phyloP scores from a whole-genome alignment of 2,113 vertebrate genomes.

The Puma concolor region DNA sequence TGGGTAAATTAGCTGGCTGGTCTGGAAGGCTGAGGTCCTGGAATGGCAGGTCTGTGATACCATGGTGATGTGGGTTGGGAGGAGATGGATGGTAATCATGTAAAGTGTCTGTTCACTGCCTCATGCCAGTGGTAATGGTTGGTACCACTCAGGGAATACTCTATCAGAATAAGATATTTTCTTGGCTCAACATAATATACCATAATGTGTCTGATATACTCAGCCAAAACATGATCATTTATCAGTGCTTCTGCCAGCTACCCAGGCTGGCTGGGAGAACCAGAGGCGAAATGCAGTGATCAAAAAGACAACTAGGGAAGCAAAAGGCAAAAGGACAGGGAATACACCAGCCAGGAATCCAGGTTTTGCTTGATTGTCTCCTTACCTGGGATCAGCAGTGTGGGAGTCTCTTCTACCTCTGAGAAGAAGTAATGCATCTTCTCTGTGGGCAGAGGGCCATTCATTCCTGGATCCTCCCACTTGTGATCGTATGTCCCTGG shows the following conservation, averaged over 20 bases:
- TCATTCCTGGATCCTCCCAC: not conserved
- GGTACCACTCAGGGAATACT: not conserved
- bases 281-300: constrained; percentile 32
- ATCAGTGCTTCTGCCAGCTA: constrained; percentile 26
- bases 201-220: constrained; percentile 35
- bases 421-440: not conserved
- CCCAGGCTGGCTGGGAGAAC: not conserved
- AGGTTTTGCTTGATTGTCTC: not conserved
- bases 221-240: constrained; percentile 43
- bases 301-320: not conserved
- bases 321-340: constrained; percentile 14
- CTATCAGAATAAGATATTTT: constrained; percentile 30
- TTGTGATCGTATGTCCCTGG: not conserved
- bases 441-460: not conserved
- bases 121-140: not conserved
- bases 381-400: not conserved
- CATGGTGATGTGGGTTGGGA: not conserved
- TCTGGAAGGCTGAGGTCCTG: not conserved
- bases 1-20: not conserved
- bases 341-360: not conserved
- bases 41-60: not conserved
- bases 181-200: not conserved
- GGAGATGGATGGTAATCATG: not conserved
- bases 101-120: not conserved
- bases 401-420: not conserved